These are phyloP conservation scores for Sebastiscus albofasciatus DNA, from an alignment of 2,797 vertebrate genomes.

Conservation along the genomic window DNA sequence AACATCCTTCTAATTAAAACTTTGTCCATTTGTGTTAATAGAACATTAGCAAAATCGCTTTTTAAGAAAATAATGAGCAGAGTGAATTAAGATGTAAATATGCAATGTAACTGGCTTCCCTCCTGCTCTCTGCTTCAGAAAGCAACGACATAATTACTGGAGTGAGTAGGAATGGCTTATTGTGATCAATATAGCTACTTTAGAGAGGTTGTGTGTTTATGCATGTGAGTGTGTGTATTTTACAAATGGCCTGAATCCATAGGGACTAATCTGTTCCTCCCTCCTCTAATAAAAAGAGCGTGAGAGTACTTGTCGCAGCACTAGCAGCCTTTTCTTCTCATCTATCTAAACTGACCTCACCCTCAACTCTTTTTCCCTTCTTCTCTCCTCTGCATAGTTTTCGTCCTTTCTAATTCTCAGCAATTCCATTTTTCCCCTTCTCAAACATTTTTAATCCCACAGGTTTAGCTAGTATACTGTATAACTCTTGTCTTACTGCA, in stretches of 20 bases:
- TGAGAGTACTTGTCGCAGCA: not conserved
- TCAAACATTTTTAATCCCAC: not conserved
- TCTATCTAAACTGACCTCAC: slow-evolving; percentile 9
- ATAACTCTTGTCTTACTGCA: not conserved
- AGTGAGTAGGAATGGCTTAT: not conserved
- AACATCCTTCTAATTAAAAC: slow-evolving; percentile 1
- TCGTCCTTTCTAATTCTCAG: not conserved
- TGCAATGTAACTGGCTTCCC: not conserved
- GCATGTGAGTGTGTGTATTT: not conserved
- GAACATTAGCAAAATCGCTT: not conserved
- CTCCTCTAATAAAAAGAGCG: not conserved
- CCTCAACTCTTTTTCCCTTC: not conserved
- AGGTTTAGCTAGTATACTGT: not conserved
- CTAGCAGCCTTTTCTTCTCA: not conserved
- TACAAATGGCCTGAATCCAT: slow-evolving; percentile 10
- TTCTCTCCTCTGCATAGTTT: not conserved
- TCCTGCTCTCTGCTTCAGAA: not conserved
- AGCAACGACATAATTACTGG: not conserved
- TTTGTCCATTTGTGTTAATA: not conserved
- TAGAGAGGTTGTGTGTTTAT: not conserved
- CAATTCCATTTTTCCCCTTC: not conserved
- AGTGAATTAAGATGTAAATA: not conserved
- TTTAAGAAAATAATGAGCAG: not conserved
- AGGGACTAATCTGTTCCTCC: not conserved
- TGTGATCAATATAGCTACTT: slow-evolving; percentile 28